Evolutionary conservation across 2,888 invertebrate genomes (phyloP).

Genomic region (Clivina fossor): DNA sequence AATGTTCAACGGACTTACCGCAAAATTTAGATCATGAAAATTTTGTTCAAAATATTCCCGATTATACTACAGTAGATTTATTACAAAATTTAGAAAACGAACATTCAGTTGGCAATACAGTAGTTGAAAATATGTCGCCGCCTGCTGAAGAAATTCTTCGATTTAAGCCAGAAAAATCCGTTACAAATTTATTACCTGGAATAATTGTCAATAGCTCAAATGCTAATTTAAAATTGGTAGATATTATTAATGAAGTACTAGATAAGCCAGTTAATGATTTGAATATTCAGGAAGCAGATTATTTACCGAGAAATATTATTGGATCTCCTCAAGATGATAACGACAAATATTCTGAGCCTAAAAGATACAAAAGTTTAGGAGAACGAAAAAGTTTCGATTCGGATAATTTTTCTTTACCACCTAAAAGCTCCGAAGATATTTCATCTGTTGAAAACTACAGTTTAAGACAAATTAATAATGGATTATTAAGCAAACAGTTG

Average conservation of each 20-base stretch:
- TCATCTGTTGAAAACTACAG: slow-evolving; percentile 12
- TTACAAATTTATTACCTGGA: slow-evolving; percentile 20
- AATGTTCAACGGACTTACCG: neutral
- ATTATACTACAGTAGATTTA: neutral
- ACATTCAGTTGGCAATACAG: neutral
- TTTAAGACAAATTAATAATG: slow-evolving; percentile 18
- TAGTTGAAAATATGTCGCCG: neutral
- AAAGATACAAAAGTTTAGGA: slow-evolving; percentile 51
- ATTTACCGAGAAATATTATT: slow-evolving; percentile 9
- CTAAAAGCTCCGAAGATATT: slow-evolving; percentile 21
- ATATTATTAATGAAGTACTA: slow-evolving; percentile 51
- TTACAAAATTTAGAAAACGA: slow-evolving; percentile 1
- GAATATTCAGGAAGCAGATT: slow-evolving; percentile 39
- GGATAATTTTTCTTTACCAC: slow-evolving; percentile 41
- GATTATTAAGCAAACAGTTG: slow-evolving; percentile 46
- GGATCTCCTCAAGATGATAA: slow-evolving; percentile 21
- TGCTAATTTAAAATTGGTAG: slow-evolving; percentile 48
- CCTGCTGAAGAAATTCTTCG: slow-evolving; percentile 10
- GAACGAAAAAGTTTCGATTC: slow-evolving; percentile 54
- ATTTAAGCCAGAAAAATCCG: neutral
- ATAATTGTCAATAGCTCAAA: slow-evolving; percentile 36
- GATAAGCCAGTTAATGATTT: slow-evolving; percentile 48
- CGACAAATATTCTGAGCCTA: slow-evolving; percentile 40
- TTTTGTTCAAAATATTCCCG: slow-evolving; percentile 1
- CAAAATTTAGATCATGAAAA: slow-evolving; percentile 4